phyloP scores from a whole-genome alignment of 2,113 vertebrate species.

The Bubo scandiacus region DNA sequence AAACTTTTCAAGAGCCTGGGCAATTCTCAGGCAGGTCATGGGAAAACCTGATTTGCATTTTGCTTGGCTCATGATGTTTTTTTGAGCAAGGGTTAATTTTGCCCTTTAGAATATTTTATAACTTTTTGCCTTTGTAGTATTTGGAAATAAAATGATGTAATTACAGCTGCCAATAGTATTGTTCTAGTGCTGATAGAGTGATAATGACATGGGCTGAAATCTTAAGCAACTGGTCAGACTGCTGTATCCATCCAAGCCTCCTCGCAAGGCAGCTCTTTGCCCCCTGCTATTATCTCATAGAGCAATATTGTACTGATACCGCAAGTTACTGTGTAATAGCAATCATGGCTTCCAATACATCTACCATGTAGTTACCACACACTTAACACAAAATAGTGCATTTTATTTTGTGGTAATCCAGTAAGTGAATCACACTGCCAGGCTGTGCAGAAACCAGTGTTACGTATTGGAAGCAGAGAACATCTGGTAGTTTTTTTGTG shows the following conservation, averaged over 20 bases:
- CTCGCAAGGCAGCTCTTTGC: background rate
- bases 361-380: conserved; percentile 28
- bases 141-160: background rate
- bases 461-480: background rate
- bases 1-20: background rate
- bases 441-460: background rate
- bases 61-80: background rate
- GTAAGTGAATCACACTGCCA: background rate
- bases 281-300: conserved; percentile 40
- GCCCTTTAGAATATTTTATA: background rate
- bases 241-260: background rate
- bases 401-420: conserved; percentile 13
- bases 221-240: background rate
- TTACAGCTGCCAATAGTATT: background rate
- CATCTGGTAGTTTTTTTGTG: background rate
- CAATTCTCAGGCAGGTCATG: background rate
- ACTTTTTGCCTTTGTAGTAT: background rate
- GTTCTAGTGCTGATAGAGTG: background rate
- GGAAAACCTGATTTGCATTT: background rate
- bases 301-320: background rate
- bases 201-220: background rate
- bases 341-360: background rate
- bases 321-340: background rate
- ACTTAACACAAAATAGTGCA: conserved; percentile 8
- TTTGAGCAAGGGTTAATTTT: background rate